These are phyloP conservation scores for Tinea semifulvella DNA, from an alignment of 2,888 invertebrate species.

Conservation along the genomic window DNA sequence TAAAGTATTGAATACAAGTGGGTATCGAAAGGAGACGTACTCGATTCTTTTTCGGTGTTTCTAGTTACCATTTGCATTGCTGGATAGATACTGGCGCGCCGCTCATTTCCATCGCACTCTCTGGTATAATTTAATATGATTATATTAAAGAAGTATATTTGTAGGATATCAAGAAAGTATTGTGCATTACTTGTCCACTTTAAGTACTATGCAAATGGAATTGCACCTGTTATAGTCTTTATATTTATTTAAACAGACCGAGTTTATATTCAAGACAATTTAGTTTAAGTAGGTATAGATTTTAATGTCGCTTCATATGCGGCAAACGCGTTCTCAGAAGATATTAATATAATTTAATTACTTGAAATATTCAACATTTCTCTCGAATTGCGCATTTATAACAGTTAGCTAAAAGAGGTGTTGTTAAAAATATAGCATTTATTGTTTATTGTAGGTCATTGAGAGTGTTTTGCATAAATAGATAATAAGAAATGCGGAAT, in stretches of 20 bases:
- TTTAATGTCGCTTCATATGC: slow-evolving; percentile 7
- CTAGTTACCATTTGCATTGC: no score
- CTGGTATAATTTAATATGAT: no score
- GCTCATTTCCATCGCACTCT: no score
- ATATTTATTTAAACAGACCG: slow-evolving; percentile 5
- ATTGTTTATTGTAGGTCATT: slow-evolving; percentile 8
- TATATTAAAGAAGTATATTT: no score
- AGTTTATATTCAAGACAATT: neutral
- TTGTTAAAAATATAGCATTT: slow-evolving; percentile 7
- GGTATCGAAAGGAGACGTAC: no score
- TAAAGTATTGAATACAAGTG: no score
- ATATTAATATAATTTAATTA: slow-evolving; percentile 13
- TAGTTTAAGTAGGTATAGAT: slow-evolving; percentile 8
- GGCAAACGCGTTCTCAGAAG: neutral
- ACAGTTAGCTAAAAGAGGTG: slow-evolving; percentile 9
- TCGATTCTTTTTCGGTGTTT: no score
- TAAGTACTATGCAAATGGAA: slow-evolving; percentile 1
- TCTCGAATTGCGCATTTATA: slow-evolving; percentile 4
- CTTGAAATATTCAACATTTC: slow-evolving; percentile 2
- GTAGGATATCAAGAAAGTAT: no score
- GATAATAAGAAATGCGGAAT: slow-evolving; percentile 3
- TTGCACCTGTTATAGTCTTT: neutral
- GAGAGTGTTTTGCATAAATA: slow-evolving; percentile 10
- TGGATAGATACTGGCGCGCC: no score
- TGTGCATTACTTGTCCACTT: slow-evolving; percentile 7